A percentile compares a stretch with the other conserved stretches of the same genome.
Evolutionary conservation across 2,888 invertebrate genomes (phyloP).

Genomic region (Eupithecia subfuscata): DNA sequence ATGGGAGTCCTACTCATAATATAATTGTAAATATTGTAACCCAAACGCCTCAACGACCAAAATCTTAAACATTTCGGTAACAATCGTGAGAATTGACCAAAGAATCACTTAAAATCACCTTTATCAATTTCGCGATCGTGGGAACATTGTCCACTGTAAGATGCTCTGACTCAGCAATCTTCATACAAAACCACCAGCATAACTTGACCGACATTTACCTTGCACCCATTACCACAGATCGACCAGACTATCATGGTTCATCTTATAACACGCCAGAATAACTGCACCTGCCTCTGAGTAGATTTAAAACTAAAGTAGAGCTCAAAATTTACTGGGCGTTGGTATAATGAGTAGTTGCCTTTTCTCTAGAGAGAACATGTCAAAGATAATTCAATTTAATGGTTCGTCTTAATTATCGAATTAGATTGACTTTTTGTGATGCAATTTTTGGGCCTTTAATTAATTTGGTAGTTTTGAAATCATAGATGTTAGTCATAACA

Average conservation of each 20-base stretch:
- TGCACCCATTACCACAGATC: neutral
- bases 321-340: constrained; percentile 51
- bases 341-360: constrained; percentile 77
- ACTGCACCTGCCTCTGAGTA: constrained; percentile 36
- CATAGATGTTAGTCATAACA: constrained; percentile 1
- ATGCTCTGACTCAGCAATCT: constrained; percentile 72
- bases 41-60: neutral
- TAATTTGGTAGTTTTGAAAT: neutral
- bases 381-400: constrained; percentile 83
- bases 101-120: constrained; percentile 43
- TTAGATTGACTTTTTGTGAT: constrained; percentile 60
- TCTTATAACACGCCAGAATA: constrained; percentile 27
- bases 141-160: constrained; percentile 71
- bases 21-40: neutral
- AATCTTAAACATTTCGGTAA: constrained; percentile 11
- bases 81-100: constrained; percentile 37
- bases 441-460: constrained; percentile 43
- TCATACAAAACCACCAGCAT: constrained; percentile 53
- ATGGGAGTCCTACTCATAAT: too few relatives aligned
- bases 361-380: constrained; percentile 77
- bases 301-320: constrained; percentile 31
- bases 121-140: constrained; percentile 82
- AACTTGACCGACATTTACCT: neutral
- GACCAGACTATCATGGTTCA: neutral
- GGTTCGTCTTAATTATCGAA: constrained; percentile 78